phyloP scores from a whole-genome alignment of 2,797 vertebrate species.

The Pyrocephalus nanus region DNA sequence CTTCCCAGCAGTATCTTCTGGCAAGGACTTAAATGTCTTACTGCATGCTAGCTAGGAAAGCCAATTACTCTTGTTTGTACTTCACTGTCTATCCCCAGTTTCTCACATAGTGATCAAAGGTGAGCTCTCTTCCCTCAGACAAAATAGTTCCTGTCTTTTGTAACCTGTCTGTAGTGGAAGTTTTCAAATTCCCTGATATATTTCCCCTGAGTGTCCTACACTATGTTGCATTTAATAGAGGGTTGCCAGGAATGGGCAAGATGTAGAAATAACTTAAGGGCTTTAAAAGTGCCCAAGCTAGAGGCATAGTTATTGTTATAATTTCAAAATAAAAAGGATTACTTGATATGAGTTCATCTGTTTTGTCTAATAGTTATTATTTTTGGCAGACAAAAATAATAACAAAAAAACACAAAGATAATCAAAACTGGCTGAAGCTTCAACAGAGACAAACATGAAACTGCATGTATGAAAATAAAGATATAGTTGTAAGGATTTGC shows the following conservation, averaged over 20 bases:
- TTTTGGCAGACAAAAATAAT: background rate
- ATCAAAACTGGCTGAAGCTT: background rate
- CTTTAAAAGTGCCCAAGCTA: background rate
- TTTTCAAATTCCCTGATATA: conserved; percentile 1
- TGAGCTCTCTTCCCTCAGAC: background rate
- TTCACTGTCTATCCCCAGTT: background rate
- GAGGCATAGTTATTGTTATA: background rate
- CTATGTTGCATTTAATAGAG: background rate
- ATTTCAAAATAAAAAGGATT: background rate
- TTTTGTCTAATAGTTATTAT: background rate
- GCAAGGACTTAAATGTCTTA: background rate
- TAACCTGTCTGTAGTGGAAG: background rate
- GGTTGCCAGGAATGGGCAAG: background rate
- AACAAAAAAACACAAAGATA: background rate
- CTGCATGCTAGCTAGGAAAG: background rate
- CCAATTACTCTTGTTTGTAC: background rate
- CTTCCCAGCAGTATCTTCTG: background rate
- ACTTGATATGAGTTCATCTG: background rate
- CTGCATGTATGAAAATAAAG: background rate
- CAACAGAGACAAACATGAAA: background rate
- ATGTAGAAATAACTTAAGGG: background rate
- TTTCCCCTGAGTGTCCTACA: background rate
- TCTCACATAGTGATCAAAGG: background rate
- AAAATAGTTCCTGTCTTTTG: background rate
- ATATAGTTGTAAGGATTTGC: background rate